Base-by-base conservation (phyloP, 64 coral and sea anemone species). In the Stylophora pistillata region DNA sequence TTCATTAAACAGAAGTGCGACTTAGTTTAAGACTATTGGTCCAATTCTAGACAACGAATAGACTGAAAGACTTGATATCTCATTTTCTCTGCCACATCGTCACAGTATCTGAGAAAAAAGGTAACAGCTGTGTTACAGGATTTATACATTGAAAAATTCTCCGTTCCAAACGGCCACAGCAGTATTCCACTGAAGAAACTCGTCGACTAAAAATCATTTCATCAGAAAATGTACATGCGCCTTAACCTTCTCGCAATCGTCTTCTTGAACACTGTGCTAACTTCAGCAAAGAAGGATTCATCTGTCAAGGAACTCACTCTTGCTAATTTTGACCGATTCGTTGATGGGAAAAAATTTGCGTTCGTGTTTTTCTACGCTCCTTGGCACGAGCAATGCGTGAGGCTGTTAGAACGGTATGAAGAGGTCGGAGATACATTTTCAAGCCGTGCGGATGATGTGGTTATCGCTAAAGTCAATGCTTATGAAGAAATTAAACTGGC, bases 311-410 rank as follows among this genome's bases (percentile, higher is more conserved):
- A 93, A 90, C 54, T 95, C 15, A 88, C 54, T 1, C 33, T 90
- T 9, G 29, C 58, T 2, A 99, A 83, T 47, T 86, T 95, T 57
- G 90, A 92, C 72, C 34, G 85, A 86, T 58, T 85, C 15, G 77
- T 99, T 31, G 91, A 99, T 17, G 97, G 97, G 3, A 87, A 77
- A 29, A 90, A 86, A 33, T 99, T 95, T 90, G 91, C 72, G 14
- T 99, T 99, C 78, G 91, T 99, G 14, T 91, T 99, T 93, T 99
- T 99, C 87, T 99, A 99, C 68, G 97, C 97, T 9, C 61, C 90
- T 2, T 99, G 97, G 97, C 71, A 95, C 27, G 47, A 78, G 12
- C 87, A 87, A 20, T 93, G 93, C 57, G 52, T 74, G 76, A 89
- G 86, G 86, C 86, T 92, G 71, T 57, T 99, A 2, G 85, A 89